These are phyloP conservation scores for Vultur gryphus DNA, from an alignment of 2,797 vertebrate species.

Conservation along the genomic window DNA sequence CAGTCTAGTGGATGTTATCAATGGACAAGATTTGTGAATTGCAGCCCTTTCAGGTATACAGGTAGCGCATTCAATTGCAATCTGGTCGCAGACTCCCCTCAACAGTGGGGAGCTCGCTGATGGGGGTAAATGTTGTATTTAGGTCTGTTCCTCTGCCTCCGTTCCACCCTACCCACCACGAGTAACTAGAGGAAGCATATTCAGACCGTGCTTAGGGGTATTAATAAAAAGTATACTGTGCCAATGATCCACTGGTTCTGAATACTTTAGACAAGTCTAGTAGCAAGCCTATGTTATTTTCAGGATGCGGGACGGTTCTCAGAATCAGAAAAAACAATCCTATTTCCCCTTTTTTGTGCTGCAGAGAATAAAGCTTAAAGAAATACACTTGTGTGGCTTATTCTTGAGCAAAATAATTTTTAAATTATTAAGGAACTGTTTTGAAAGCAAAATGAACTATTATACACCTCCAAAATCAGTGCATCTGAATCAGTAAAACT, in stretches of 20 bases:
- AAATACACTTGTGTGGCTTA: neutral
- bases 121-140: neutral
- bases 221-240: no score
- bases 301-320: neutral
- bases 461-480: neutral
- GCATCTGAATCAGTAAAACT: neutral
- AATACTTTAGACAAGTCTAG: neutral
- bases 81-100: neutral
- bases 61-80: no score
- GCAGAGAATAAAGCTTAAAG: neutral
- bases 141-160: neutral
- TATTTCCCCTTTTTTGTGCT: neutral
- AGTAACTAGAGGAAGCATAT: neutral
- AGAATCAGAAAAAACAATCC: neutral
- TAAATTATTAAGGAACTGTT: neutral
- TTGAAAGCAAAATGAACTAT: neutral
- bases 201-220: neutral
- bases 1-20: neutral
- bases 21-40: neutral
- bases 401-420: neutral
- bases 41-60: neutral
- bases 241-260: neutral
- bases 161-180: neutral
- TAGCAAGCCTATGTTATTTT: neutral
- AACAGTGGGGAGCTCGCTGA: neutral